phyloP scores from a whole-genome alignment of 2,113 vertebrate genomes.

The Nothobranchius furzeri region DNA sequence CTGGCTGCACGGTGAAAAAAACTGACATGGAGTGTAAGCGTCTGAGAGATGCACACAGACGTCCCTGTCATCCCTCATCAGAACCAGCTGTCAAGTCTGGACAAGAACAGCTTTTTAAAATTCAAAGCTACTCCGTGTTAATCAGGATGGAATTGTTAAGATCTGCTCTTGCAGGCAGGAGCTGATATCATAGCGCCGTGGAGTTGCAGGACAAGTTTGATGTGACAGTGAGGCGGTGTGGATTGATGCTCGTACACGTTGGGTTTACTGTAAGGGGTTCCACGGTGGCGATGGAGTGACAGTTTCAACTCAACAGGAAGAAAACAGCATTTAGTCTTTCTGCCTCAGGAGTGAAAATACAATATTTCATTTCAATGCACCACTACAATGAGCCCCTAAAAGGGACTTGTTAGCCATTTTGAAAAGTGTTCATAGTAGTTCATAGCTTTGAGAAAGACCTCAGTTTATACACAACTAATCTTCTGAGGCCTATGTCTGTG shows the following conservation, averaged over 20 bases:
- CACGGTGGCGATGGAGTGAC: neutral
- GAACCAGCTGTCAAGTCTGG: neutral
- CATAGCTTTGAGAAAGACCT: no score
- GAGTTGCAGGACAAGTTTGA: no score
- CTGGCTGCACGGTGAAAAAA: conserved; percentile 3
- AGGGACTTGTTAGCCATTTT: no score
- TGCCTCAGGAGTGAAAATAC: neutral
- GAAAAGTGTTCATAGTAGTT: no score
- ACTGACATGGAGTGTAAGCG: neutral
- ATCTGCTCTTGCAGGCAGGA: no score
- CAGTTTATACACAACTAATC: no score
- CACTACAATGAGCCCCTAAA: no score
- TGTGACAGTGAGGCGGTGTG: neutral
- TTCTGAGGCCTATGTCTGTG: no score
- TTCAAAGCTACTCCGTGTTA: neutral
- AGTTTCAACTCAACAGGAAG: neutral
- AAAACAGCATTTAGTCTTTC: neutral
- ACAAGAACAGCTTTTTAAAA: neutral
- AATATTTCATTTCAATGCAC: no score
- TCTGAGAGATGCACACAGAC: neutral
- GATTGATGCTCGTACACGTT: neutral
- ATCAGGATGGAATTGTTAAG: neutral
- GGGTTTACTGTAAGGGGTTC: neutral
- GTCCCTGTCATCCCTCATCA: neutral
- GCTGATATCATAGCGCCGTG: neutral